phyloP scores from a whole-genome alignment of 1,140 invertebrate genomes.

The Heliconius congener region DNA sequence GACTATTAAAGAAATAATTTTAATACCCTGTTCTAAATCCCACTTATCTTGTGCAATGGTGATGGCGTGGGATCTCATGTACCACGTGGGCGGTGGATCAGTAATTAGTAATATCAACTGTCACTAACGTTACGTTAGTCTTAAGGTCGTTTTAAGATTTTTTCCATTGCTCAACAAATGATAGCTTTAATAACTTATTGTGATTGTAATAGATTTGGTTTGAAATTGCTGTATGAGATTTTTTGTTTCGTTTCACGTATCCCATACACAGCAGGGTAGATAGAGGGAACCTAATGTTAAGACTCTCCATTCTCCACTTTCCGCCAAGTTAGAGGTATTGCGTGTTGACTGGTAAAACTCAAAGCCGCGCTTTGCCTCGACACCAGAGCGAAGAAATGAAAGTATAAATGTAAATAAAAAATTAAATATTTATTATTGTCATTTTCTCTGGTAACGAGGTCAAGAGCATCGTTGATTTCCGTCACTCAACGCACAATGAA shows the following conservation, averaged over 20 bases:
- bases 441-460: no score
- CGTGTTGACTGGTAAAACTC: no score
- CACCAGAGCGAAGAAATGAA: no score
- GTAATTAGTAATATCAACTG: background rate
- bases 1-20: background rate
- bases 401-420: no score
- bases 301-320: background rate
- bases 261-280: no score
- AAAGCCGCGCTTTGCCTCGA: no score
- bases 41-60: conserved; percentile 5
- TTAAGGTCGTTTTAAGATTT: background rate
- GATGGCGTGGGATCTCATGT: background rate
- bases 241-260: background rate
- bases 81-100: background rate
- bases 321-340: fast-evolving
- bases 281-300: no score
- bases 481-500: no score
- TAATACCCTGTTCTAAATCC: background rate
- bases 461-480: no score
- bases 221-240: background rate
- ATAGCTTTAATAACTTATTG: background rate
- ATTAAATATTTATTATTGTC: no score
- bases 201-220: background rate
- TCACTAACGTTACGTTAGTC: background rate
- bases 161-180: background rate